Evolutionary conservation across 2,888 invertebrate species (phyloP).

Genomic region (Pandemis corylana): DNA sequence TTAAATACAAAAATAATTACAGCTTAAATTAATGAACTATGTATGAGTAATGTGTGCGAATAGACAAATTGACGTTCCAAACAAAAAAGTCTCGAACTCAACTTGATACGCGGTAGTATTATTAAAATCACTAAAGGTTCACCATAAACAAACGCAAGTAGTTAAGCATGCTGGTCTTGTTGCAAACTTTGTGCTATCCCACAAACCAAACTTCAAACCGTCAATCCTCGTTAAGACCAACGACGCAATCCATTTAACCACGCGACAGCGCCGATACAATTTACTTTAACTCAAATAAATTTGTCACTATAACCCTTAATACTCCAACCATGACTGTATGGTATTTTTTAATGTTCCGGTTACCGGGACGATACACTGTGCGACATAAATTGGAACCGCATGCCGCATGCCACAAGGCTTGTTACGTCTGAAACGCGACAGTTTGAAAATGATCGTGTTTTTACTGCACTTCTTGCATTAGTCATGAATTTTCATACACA

Average conservation of each 20-base stretch:
- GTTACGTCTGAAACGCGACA: not conserved
- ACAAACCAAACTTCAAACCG: constrained; percentile 29
- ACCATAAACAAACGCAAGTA: no score
- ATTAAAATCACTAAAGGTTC: no score
- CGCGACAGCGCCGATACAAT: constrained; percentile 23
- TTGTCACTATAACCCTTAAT: constrained; percentile 40
- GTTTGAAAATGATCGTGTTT: no score
- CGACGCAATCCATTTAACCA: constrained; percentile 32
- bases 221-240: constrained; percentile 33
- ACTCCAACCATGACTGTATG: constrained; percentile 27
- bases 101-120: no score
- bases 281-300: constrained; percentile 41
- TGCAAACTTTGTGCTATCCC: constrained; percentile 10
- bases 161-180: not conserved
- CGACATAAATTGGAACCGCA: not conserved
- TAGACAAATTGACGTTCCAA: no score
- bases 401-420: constrained; percentile 14
- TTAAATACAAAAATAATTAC: no score
- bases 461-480: no score
- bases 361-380: not conserved
- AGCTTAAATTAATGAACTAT: no score
- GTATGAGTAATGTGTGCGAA: no score
- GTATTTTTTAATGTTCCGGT: not conserved
- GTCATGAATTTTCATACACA: no score
- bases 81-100: no score